phyloP scores from a whole-genome alignment of 2,797 vertebrate species.

The Syndactyla subalaris region DNA sequence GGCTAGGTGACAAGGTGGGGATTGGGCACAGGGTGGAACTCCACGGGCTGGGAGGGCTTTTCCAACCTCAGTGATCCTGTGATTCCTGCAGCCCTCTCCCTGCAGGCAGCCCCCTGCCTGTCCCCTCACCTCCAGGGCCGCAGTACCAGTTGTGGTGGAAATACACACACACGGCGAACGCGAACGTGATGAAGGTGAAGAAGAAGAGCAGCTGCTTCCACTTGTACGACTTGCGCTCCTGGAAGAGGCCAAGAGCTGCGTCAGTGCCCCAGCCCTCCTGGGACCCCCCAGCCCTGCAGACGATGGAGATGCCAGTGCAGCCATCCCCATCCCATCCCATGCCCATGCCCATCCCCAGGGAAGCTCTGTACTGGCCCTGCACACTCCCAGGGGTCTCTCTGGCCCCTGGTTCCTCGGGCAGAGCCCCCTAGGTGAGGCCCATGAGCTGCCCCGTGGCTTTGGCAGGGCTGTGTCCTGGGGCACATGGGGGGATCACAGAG shows the following conservation, averaged over 20 bases:
- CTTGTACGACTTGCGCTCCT: conserved; percentile 88
- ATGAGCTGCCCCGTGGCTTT: fast-evolving
- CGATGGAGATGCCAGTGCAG: fast-evolving
- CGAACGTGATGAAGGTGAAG: conserved; percentile 83
- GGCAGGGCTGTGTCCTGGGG: background rate
- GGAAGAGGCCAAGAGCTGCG: background rate
- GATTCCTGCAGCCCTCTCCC: background rate
- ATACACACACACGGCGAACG: conserved; percentile 82
- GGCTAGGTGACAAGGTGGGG: background rate
- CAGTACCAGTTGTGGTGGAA: conserved; percentile 91
- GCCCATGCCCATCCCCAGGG: background rate
- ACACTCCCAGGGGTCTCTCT: fast-evolving
- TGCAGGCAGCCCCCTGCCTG: fast-evolving
- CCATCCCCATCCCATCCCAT: background rate
- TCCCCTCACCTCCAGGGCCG: conserved; percentile 84
- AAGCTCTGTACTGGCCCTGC: background rate
- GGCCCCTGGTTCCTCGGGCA: background rate
- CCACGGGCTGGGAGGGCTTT: background rate
- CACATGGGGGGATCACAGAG: fast-evolving
- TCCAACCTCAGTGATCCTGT: fast-evolving
- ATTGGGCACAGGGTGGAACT: background rate
- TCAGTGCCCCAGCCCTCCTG: background rate
- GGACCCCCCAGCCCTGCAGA: background rate
- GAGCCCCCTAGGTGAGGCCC: background rate
- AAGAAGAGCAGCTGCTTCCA: conserved; percentile 88